Conservation (phyloP, 2,888 invertebrate species). For the Hydraecia micacea region DNA sequence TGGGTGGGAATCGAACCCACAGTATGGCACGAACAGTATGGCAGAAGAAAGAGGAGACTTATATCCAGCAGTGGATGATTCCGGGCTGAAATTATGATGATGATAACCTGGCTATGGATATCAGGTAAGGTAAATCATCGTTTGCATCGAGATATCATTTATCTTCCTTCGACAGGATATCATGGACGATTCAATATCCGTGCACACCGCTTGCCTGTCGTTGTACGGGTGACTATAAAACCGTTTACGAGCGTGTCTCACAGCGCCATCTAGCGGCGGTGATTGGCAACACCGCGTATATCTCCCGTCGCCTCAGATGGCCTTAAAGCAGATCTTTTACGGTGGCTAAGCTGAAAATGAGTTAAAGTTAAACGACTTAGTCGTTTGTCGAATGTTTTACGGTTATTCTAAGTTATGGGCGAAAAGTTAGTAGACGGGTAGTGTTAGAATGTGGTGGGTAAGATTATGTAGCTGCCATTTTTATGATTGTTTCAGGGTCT, state of each 20-base stretch:
- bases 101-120: background rate
- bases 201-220: conserved; percentile 67
- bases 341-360: conserved; percentile 77
- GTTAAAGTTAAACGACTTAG: conserved; percentile 84
- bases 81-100: background rate
- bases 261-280: conserved; percentile 84
- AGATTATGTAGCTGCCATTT: conserved; percentile 45
- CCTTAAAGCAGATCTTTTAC: conserved; percentile 83
- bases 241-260: conserved; percentile 81
- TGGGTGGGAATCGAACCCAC: no score
- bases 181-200: conserved; percentile 60
- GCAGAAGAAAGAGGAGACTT: background rate
- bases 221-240: conserved; percentile 78
- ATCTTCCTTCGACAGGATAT: conserved; percentile 23
- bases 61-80: background rate
- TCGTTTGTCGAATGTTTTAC: conserved; percentile 79
- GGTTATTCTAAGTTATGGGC: conserved; percentile 66
- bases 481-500: conserved; percentile 33
- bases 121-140: background rate
- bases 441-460: conserved; percentile 46
- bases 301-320: conserved; percentile 70
- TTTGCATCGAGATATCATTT: conserved; percentile 4
- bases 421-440: conserved; percentile 58
- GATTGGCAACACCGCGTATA: conserved; percentile 82
- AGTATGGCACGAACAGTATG: no score